Percentiles rank a stretch among this genome's conserved stretches.
phyloP scores from a whole-genome alignment of 2,888 invertebrate genomes.

The Limnephilus lunatus region DNA sequence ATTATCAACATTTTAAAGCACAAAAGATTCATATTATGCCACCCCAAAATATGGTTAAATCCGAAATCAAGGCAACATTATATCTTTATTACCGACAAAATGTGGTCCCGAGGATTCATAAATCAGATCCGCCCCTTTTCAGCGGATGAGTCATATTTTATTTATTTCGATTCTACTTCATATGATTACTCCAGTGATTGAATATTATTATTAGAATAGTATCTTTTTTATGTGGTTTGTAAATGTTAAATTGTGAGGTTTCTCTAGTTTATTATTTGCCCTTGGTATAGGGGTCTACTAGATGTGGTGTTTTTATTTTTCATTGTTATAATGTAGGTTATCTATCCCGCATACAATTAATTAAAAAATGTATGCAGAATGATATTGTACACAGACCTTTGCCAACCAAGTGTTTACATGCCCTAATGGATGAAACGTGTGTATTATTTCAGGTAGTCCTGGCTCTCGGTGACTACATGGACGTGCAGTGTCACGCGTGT shows the following conservation, averaged over 20 bases:
- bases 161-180: background rate
- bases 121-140: background rate
- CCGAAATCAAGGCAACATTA: background rate
- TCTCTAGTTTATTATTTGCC: background rate
- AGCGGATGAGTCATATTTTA: background rate
- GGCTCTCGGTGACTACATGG: constrained; percentile 98
- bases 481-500: constrained; percentile 98
- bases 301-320: background rate
- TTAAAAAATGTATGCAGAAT: background rate
- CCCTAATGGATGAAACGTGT: background rate
- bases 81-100: background rate
- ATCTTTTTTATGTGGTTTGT: background rate
- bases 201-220: background rate
- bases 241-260: background rate
- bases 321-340: background rate
- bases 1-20: background rate
- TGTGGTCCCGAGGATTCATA: too few relatives aligned
- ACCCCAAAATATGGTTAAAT: background rate
- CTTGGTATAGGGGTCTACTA: background rate
- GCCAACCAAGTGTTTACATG: background rate
- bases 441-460: constrained; percentile 91
- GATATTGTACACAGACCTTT: background rate
- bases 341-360: too few relatives aligned
- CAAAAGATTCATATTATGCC: background rate
- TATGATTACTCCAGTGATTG: background rate